These are phyloP conservation scores for Girardia tigrina DNA, from an alignment of 2,888 invertebrate genomes.

Conservation along the genomic window DNA sequence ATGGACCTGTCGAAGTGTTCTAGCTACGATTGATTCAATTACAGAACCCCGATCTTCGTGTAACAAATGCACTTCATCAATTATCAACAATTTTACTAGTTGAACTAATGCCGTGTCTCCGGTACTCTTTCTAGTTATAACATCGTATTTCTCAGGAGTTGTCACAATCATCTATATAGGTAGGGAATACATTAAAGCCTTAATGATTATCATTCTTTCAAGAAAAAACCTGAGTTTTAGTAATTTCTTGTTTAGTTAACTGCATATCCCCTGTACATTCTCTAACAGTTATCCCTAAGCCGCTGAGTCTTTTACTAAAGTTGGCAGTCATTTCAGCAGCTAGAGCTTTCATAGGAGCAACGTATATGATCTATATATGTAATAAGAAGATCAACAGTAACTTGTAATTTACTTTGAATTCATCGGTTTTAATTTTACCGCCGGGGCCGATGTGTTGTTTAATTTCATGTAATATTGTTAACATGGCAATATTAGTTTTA, in stretches of 20 bases:
- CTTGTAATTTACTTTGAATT: slow-evolving; percentile 66
- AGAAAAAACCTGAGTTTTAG: slow-evolving; percentile 63
- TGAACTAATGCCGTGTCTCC: slow-evolving; percentile 44
- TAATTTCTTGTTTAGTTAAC: slow-evolving; percentile 77
- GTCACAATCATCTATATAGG: slow-evolving; percentile 74
- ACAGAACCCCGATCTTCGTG: slow-evolving; percentile 94
- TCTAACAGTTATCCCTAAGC: slow-evolving; percentile 66
- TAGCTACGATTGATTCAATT: slow-evolving; percentile 84
- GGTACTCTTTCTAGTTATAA: slow-evolving; percentile 73
- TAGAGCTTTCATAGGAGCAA: slow-evolving; percentile 97
- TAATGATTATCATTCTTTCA: too few relatives aligned
- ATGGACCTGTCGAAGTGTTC: slow-evolving; percentile 71
- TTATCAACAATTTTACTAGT: slow-evolving; percentile 59
- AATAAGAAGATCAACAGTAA: slow-evolving; percentile 11
- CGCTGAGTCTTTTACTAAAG: slow-evolving; percentile 67
- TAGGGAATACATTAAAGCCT: too few relatives aligned
- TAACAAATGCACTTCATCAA: slow-evolving; percentile 83
- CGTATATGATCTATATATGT: slow-evolving; percentile 73
- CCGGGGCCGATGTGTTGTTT: slow-evolving; percentile 62
- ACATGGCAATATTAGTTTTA: slow-evolving; percentile 91
- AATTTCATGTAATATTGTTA: slow-evolving; percentile 77
- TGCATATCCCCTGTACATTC: slow-evolving; percentile 98
- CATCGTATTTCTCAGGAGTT: slow-evolving; percentile 99
- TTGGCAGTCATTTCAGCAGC: slow-evolving; percentile 95
- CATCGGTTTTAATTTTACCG: slow-evolving; percentile 69